Base-by-base conservation (phyloP, 2,888 invertebrate species). In the Schrankia costaestrigalis region DNA sequence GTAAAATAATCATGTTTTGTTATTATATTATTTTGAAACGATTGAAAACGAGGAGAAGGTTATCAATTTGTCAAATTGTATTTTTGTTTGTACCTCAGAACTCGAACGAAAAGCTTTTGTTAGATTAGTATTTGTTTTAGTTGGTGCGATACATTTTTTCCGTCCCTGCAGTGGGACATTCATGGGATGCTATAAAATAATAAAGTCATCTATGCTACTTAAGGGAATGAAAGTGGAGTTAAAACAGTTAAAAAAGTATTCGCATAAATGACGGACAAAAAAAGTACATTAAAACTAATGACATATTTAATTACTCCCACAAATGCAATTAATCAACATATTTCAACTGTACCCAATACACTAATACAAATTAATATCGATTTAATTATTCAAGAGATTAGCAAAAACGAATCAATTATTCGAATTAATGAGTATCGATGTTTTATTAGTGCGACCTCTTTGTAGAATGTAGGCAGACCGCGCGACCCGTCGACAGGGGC, bases 401-500 rank as follows among this genome's bases (percentile, higher is more conserved):
- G 41, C 35, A 35, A 36, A 41, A 38, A 31, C 31, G 47, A 56
- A 48, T 51, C 52, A 36, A 58, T 58, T 51, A 46, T 51, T 31
- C 21, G 29, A 41, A 45, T 51, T 44, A 55, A 58, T 48, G 41
- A 44, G 56, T 55, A 56, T 56, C 56, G 43, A 55, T 52, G 59
- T 56, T 56, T 48, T 57, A 45, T 40, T 57, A 39, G 23, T 17
- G 25, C 27, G 6, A 22, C 28, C n/a, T n/a, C n/a, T n/a, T n/a
- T n/a, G 30, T 24, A 35, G 46, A 35, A 28, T 26, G 36, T 43
- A 29, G 37, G 40, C 36, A 28, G 26, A 23, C 9, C 26, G 33
- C 13, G 23, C 23, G 28, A 37, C n/a, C n/a, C 32, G 30, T 13
- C 39, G 43, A 63, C 66, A 47, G 45, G 47, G 54, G 61, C 71